Conservation (phyloP, 2,888 invertebrate genomes). For the Julus scanicus region DNA sequence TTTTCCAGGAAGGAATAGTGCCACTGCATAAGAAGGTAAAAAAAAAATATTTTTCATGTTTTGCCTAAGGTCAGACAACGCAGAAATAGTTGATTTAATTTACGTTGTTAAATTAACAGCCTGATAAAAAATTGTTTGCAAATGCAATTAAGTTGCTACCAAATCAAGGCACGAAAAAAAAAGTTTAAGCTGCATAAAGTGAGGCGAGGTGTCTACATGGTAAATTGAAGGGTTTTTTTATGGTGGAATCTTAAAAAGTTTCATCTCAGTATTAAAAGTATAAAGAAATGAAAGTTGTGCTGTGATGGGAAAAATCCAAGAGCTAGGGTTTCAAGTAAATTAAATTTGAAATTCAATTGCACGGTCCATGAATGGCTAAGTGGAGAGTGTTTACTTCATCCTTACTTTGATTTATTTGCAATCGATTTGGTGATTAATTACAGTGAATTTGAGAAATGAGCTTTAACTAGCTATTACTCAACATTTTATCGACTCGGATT, state of each 20-base stretch:
- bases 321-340: constrained; percentile 54
- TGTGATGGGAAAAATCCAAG: not conserved
- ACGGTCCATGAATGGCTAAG: constrained; percentile 29
- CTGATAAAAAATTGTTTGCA: not conserved
- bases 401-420: constrained; percentile 1
- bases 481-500: not conserved
- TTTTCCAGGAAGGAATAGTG: no score
- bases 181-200: not conserved
- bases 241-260: not conserved
- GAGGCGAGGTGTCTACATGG: not conserved
- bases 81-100: no score
- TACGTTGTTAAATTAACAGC: not conserved
- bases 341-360: constrained; percentile 56
- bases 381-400: constrained; percentile 3
- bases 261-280: not conserved
- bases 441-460: not conserved
- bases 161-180: not conserved
- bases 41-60: not conserved
- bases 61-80: no score
- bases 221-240: not conserved
- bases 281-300: not conserved
- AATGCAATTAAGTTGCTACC: not conserved
- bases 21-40: no score
- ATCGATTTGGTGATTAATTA: not conserved
- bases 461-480: no score